Conservation (phyloP, 2,797 vertebrate genomes). For the Thamnophis elegans region DNA sequence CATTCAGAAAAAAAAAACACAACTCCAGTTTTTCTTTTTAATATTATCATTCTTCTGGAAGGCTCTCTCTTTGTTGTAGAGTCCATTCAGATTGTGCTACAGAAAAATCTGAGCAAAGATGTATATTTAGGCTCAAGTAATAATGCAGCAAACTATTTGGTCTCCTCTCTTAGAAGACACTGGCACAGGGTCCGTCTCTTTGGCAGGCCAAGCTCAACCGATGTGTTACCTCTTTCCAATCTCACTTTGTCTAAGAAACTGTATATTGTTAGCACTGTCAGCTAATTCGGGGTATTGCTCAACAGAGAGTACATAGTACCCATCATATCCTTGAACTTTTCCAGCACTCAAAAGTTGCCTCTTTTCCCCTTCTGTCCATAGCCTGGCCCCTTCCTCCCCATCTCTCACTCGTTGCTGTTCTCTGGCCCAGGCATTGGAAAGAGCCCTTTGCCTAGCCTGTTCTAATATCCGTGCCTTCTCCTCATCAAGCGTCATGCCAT, state of each 20-base stretch:
- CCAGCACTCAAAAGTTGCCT: conserved; percentile 94
- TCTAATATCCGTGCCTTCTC: conserved; percentile 93
- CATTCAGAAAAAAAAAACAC: conserved; percentile 81
- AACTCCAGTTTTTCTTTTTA: conserved; percentile 66
- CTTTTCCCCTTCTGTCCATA: conserved; percentile 98
- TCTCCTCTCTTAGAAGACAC: conserved; percentile 72
- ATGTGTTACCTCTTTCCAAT: conserved; percentile 98
- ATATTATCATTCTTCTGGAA: conserved; percentile 78
- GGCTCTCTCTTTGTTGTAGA: conserved; percentile 73
- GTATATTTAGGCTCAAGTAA: conserved; percentile 84
- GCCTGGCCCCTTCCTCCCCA: conserved; percentile 91
- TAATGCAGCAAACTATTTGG: conserved; percentile 81
- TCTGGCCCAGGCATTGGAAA: conserved; percentile 89
- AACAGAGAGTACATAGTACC: conserved; percentile 98
- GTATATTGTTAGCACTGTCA: conserved; percentile 96
- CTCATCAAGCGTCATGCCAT: conserved; percentile 93
- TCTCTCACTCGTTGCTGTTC: conserved; percentile 93
- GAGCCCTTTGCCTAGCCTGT: conserved; percentile 91
- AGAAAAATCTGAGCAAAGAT: conserved; percentile 85
- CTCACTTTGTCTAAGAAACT: conserved; percentile 98
- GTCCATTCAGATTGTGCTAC: conserved; percentile 87
- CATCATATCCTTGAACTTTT: conserved; percentile 94
- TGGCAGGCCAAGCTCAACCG: conserved; percentile 79
- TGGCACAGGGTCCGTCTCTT: conserved; percentile 75
- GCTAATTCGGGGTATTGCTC: conserved; percentile 99